A percentile compares a stretch with the other conserved stretches of the same genome.
These are phyloP conservation scores for Meriones unguiculatus DNA, from an alignment of 2,113 vertebrate genomes.

Conservation along the genomic window DNA sequence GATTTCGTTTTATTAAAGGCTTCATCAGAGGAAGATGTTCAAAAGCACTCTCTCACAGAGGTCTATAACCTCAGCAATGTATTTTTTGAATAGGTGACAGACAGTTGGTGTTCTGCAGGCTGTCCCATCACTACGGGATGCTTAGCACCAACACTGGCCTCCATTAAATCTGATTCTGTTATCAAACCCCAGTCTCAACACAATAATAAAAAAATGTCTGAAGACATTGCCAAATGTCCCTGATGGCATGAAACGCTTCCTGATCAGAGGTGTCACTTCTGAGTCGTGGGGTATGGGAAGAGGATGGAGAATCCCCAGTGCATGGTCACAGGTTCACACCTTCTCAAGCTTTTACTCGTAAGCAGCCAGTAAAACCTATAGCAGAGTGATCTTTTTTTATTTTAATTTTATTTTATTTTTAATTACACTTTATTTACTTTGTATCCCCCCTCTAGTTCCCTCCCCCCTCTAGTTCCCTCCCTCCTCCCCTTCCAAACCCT, in stretches of 20 bases:
- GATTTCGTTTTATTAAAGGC: constrained; percentile 23
- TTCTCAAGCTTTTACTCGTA: not conserved
- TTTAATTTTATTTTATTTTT: too few species aligned
- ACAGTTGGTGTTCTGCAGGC: not conserved
- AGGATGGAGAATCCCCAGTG: not conserved
- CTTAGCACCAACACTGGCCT: not conserved
- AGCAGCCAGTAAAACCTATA: not conserved
- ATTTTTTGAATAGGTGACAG: not conserved
- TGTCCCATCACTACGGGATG: not conserved
- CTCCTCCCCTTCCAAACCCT: too few species aligned
- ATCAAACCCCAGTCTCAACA: not conserved
- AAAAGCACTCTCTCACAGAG: not conserved
- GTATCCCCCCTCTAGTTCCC: too few species aligned
- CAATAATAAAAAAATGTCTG: not conserved
- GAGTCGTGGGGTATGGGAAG: not conserved
- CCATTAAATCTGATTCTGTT: not conserved
- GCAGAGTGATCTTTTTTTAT: not conserved
- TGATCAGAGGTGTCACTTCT: not conserved
- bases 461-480: too few species aligned
- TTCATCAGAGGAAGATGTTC: not conserved
- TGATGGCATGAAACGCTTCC: not conserved
- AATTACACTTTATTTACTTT: too few species aligned
- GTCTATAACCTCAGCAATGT: not conserved
- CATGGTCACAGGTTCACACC: not conserved
- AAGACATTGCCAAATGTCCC: not conserved